Percentiles rank a stretch among this genome's conserved stretches.
Evolutionary conservation across 2,888 invertebrate species (phyloP).

Genomic region (Camptogramma bilineatum): DNA sequence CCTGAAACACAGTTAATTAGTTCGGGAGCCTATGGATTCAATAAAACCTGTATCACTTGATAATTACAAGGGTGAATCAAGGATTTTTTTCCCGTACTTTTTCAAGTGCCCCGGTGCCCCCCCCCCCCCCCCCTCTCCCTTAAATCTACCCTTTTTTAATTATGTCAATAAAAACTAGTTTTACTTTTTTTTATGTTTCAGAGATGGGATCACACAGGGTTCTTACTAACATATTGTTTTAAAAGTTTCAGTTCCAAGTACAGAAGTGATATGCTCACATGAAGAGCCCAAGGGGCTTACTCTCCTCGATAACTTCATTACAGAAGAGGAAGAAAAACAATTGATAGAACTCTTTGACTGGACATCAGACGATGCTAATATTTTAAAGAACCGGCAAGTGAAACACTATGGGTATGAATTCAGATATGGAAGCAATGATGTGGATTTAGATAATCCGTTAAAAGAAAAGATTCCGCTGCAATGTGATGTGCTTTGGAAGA

Average conservation of each 20-base stretch:
- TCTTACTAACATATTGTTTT: not conserved
- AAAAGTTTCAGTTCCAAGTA: slow-evolving; percentile 69
- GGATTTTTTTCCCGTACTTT: no score
- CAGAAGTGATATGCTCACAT: slow-evolving; percentile 63
- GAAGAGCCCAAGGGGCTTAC: slow-evolving; percentile 88
- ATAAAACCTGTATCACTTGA: no score
- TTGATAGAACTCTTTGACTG: slow-evolving; percentile 87
- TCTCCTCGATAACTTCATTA: slow-evolving; percentile 90
- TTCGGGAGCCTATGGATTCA: no score
- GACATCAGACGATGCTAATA: slow-evolving; percentile 62
- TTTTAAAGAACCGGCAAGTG: slow-evolving; percentile 93
- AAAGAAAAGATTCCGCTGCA: slow-evolving; percentile 88
- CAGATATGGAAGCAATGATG: slow-evolving; percentile 93
- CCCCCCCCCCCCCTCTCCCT: no score
- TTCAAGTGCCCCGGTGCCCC: no score
- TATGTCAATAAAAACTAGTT: no score
- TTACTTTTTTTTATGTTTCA: no score
- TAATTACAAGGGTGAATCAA: no score
- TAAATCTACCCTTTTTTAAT: no score
- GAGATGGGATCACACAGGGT: no score
- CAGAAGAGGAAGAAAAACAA: slow-evolving; percentile 86
- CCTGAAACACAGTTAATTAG: no score
- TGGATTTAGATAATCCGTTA: slow-evolving; percentile 89
- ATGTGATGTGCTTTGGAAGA: slow-evolving; percentile 88
- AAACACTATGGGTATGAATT: slow-evolving; percentile 97